Evolutionary conservation across 2,888 invertebrate species (phyloP).

Genomic region (Rhodophaea formosa): DNA sequence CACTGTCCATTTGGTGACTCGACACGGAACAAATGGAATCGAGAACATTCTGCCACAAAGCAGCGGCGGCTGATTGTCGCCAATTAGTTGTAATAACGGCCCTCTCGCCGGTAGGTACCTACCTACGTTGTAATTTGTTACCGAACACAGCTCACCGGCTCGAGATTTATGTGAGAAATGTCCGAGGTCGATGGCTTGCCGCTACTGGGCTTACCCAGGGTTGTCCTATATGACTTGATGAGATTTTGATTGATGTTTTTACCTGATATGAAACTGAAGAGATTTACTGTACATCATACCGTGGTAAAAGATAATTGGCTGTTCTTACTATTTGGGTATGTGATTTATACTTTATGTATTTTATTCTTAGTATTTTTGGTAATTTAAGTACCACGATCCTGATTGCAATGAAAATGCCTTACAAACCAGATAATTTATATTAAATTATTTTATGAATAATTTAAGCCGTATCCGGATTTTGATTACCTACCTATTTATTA

Average conservation of each 20-base stretch:
- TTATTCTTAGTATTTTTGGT: too few species aligned
- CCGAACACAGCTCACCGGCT: constrained; percentile 40
- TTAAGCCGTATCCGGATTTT: too few species aligned
- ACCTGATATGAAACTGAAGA: not conserved
- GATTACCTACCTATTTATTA: too few species aligned
- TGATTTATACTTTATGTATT: not conserved
- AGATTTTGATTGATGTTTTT: constrained; percentile 14
- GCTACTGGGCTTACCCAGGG: constrained; percentile 18
- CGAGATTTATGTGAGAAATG: constrained; percentile 71
- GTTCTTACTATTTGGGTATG: not conserved
- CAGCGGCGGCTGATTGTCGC: constrained; percentile 60
- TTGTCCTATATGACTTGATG: constrained; percentile 5
- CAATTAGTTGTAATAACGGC: constrained; percentile 77
- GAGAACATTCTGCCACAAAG: constrained; percentile 11
- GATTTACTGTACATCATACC: not conserved
- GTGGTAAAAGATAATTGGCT: constrained; percentile 2
- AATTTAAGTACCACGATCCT: too few species aligned
- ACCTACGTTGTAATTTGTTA: constrained; percentile 70
- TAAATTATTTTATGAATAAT: too few species aligned
- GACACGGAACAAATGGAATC: constrained; percentile 20
- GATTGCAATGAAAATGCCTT: too few species aligned
- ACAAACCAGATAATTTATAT: too few species aligned
- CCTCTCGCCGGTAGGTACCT: constrained; percentile 57
- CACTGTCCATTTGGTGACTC: not conserved
- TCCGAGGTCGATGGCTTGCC: constrained; percentile 57